Percentiles rank a stretch among this genome's conserved stretches.
Conservation (phyloP, 2,797 vertebrate species). For the Acrossocheilus wenchowensis region DNA sequence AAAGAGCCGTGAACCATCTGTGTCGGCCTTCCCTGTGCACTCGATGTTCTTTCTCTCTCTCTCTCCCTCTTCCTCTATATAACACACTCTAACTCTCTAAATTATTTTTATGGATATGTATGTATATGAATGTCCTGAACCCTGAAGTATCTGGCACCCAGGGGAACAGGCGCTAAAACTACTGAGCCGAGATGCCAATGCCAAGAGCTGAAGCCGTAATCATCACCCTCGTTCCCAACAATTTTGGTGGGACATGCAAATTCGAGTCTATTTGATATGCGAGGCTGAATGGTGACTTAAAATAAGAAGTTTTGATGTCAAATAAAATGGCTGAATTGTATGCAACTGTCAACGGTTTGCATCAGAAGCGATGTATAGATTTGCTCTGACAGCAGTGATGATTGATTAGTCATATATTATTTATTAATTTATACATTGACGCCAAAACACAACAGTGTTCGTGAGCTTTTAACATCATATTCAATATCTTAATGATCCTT, state of each 20-base stretch:
- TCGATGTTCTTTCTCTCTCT: not conserved
- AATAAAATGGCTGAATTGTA: not conserved
- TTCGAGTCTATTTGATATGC: slow-evolving; percentile 27
- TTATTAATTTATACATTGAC: not conserved
- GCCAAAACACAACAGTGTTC: not conserved
- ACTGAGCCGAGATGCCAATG: slow-evolving; percentile 26
- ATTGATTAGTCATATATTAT: not conserved
- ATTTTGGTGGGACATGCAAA: slow-evolving; percentile 49
- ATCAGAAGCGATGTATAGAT: not conserved
- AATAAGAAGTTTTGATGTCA: not conserved
- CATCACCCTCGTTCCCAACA: slow-evolving; percentile 35
- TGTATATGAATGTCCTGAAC: slow-evolving; percentile 35
- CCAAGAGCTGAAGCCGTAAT: slow-evolving; percentile 32
- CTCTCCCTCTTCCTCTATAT: not conserved
- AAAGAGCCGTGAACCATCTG: slow-evolving; percentile 49
- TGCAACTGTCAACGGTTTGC: not conserved
- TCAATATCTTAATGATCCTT: slow-evolving; percentile 15
- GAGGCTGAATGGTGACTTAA: not conserved
- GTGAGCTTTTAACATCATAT: not conserved
- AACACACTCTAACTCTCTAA: slow-evolving; percentile 1
- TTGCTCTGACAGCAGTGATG: not conserved
- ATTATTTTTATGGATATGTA: slow-evolving; percentile 48
- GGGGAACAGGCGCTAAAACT: slow-evolving; percentile 40
- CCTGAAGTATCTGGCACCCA: slow-evolving; percentile 13
- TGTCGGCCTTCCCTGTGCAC: slow-evolving; percentile 26